A percentile compares a stretch with the other conserved stretches of the same genome.
phyloP scores from a whole-genome alignment of 2,797 vertebrate species.

The Neoniphon sammara region DNA sequence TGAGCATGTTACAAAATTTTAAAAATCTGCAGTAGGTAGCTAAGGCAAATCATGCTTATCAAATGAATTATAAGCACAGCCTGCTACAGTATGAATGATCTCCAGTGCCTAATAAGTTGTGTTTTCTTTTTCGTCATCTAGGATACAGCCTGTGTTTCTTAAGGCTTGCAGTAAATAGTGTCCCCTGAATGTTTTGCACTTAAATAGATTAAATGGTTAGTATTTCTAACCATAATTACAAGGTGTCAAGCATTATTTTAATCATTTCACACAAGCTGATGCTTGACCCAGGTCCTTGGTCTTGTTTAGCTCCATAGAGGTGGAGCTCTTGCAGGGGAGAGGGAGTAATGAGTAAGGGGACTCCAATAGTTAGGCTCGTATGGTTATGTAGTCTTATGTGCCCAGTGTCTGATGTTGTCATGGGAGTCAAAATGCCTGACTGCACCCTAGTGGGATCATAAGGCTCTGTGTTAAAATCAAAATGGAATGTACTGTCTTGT shows the following conservation, averaged over 20 bases:
- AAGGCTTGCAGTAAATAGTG: conserved; percentile 44
- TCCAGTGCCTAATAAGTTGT: conserved; percentile 73
- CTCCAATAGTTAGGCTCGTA: conserved; percentile 28
- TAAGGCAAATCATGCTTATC: conserved; percentile 46
- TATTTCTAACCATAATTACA: conserved; percentile 25
- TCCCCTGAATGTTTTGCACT: conserved; percentile 62
- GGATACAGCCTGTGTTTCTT: conserved; percentile 15
- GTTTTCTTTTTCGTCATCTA: conserved; percentile 34
- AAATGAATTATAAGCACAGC: conserved; percentile 51
- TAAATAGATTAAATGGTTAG: conserved; percentile 29
- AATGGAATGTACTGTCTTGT: conserved; percentile 67
- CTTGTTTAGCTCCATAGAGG: conserved; percentile 38
- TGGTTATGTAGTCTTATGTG: conserved; percentile 36
- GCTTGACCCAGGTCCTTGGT: conserved; percentile 31
- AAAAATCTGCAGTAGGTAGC: conserved; percentile 46
- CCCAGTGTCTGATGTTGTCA: conserved; percentile 33
- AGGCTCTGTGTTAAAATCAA: conserved; percentile 30
- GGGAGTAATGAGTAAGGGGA: neutral
- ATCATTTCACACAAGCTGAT: conserved; percentile 26
- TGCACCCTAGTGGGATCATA: neutral
- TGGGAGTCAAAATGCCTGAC: conserved; percentile 14
- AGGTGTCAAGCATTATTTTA: conserved; percentile 23
- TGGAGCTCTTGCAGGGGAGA: conserved; percentile 22
- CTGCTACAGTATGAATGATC: conserved; percentile 60
- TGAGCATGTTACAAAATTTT: conserved; percentile 59